phyloP scores from a whole-genome alignment of 2,797 vertebrate species.

The Hydrocynus forskahlii region DNA sequence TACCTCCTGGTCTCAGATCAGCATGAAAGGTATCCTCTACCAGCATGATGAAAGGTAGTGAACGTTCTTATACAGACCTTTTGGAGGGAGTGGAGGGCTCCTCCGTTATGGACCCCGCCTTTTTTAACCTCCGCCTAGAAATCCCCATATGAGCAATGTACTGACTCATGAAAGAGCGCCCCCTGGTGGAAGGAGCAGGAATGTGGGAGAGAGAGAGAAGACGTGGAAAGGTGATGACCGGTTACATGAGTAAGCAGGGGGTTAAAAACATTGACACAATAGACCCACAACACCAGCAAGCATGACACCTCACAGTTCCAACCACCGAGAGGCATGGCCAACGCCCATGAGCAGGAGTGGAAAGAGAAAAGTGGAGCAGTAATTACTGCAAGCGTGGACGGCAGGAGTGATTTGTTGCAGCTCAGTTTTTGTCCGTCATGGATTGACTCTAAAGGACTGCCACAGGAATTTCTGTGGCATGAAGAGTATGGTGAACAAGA shows the following conservation, averaged over 20 bases:
- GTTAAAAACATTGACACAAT: constrained; percentile 48
- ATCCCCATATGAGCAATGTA: constrained; percentile 69
- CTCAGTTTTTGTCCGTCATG: neutral
- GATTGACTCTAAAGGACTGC: neutral
- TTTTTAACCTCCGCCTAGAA: constrained; percentile 68
- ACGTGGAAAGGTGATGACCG: constrained; percentile 53
- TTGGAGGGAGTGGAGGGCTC: constrained; percentile 57
- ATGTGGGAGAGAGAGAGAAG: constrained; percentile 52
- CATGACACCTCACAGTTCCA: constrained; percentile 33
- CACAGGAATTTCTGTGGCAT: neutral
- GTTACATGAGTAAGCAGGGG: constrained; percentile 56
- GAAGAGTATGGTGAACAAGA: neutral
- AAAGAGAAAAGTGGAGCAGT: neutral
- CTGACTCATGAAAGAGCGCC: constrained; percentile 67
- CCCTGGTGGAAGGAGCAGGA: constrained; percentile 64
- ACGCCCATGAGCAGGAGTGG: constrained; percentile 3
- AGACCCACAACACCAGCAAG: constrained; percentile 45
- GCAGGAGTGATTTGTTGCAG: constrained; percentile 5
- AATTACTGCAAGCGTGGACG: constrained; percentile 4
- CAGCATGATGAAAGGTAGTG: constrained; percentile 19
- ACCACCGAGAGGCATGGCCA: constrained; percentile 29
- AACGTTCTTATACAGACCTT: constrained; percentile 65
- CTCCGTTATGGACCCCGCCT: constrained; percentile 62
- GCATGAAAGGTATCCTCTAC: constrained; percentile 32
- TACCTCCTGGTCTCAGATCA: constrained; percentile 3